Base-by-base conservation (phyloP, 2,888 invertebrate genomes). In the Neria commutata region DNA sequence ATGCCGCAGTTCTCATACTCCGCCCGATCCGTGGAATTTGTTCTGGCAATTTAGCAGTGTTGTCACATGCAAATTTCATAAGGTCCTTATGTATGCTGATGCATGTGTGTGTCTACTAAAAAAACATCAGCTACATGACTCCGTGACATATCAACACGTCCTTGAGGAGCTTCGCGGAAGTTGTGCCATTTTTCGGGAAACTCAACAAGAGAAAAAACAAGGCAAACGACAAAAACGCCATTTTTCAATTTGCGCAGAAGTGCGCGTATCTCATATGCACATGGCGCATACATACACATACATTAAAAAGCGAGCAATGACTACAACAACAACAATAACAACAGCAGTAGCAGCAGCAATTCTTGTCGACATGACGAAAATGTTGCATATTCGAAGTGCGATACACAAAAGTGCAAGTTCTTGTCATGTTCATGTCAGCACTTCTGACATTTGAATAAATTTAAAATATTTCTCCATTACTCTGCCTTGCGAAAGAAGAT, bases 391-490 rank as follows among this genome's bases (percentile, higher is more conserved):
- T n/a, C n/a, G n/a, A n/a, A n/a, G n/a, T 49, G 34, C 33, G 34
- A 53, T 60, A 60, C 64, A 55, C 62, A 66, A 66, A 68, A 65
- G 67, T 64, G 66, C 67, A 67, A 67, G 67, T 69, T 54, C 58
- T 60, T 67, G 69, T 67, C 69, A 67, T 69, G 67, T 69, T 65
- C 61, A 60, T 64, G 67, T 69, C 69, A 67, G 60, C 64, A 58
- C 46, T 48, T 67, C 56, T 67, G 67, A 69, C 67, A 67, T 66
- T 65, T 60, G 65, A 66, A 66, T 65, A 63, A 67, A 66, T 64
- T 64, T 64, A 65, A 64, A 67, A 69, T 60, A 60, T 63, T 61
- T n/a, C n/a, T n/a, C n/a, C n/a, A n/a, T n/a, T n/a, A n/a, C n/a
- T n/a, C n/a, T n/a, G n/a, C n/a, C n/a, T n/a, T n/a, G n/a, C n/a